Base-by-base conservation (phyloP, 2,797 vertebrate species). In the Argyrosomus regius region DNA sequence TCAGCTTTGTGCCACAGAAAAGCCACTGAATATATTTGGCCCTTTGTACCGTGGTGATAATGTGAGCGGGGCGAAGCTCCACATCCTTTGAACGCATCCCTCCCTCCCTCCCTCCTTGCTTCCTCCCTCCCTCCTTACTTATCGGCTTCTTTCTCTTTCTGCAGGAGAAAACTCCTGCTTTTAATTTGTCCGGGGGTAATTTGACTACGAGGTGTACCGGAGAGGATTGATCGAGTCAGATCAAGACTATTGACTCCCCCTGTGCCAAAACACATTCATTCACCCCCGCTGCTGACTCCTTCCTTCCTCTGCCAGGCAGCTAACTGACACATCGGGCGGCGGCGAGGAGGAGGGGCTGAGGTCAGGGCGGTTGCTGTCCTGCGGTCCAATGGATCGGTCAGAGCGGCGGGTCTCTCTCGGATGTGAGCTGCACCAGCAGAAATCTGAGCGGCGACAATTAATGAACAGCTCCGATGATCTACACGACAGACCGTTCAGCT, bases 1-100 rank as follows among this genome's bases (percentile, higher is more conserved):
- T 96, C 94, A 95, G 94, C 94, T 96, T 91, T 93, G 87, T 92
- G 88, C 89, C 91, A 79, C 84, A 58, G 81, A 91, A 93, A 93
- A 92, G 87, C 88, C 87, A 77, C 72, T 53, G 89, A 90, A 93
- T 92, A 85, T 91, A 90, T 93, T 92, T 90, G 92, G 88, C 85
- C 93, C 88, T 94, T 94, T 91, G 92, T 91, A 66, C 88, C 31
- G 78, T 4, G 18, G 65, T 80, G 89, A 94, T 92, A 91, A 92
- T 89, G 87, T 90, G 79, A 86, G 81, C 71, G 66, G 83, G 83
- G 85, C 75, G 57, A 87, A 85, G 87, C 88, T 73, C n/a, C 20
- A 17, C 79, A 80, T 72, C 83, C 81, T 74, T 78, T 87, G 75
- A 87, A 87, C 65, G 28, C 62, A 71, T 59, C 57, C 53, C 66